These are phyloP conservation scores for Ginglymostoma cirratum DNA, from an alignment of 2,113 vertebrate genomes.

Conservation along the genomic window DNA sequence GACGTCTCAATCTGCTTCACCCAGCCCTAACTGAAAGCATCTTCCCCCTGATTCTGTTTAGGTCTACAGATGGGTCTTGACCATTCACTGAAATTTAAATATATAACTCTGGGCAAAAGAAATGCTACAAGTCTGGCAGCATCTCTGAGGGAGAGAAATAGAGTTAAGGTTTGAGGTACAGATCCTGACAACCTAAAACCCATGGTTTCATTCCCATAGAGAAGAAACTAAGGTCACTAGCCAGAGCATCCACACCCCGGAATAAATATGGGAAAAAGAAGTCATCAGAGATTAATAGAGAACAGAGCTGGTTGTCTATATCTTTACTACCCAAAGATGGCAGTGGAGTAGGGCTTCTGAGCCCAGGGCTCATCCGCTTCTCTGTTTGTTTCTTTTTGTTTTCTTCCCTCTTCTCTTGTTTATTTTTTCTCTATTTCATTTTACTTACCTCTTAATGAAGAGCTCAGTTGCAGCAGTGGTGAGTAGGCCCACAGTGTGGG, in stretches of 20 bases:
- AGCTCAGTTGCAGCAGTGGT: too few relatives aligned
- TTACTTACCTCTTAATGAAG: too few relatives aligned
- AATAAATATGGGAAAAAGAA: too few relatives aligned
- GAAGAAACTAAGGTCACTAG: background rate
- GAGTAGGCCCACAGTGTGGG: too few relatives aligned
- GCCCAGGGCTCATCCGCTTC: too few relatives aligned
- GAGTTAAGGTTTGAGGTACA: background rate
- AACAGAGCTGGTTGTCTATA: background rate
- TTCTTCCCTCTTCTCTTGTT: too few relatives aligned
- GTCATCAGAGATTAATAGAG: too few relatives aligned
- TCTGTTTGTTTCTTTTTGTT: too few relatives aligned
- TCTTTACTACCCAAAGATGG: background rate
- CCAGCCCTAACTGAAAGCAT: background rate
- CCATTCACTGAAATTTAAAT: background rate
- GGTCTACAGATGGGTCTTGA: background rate
- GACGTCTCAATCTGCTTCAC: background rate
- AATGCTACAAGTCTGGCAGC: background rate
- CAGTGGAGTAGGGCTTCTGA: too few relatives aligned
- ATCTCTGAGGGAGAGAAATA: background rate
- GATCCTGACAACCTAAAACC: background rate
- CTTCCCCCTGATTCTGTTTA: background rate
- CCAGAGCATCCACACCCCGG: too few relatives aligned
- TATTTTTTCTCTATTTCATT: too few relatives aligned
- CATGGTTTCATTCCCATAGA: background rate
- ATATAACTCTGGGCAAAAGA: background rate